These are phyloP conservation scores for Apoda limacodes DNA, from an alignment of 2,888 invertebrate species.

Conservation along the genomic window DNA sequence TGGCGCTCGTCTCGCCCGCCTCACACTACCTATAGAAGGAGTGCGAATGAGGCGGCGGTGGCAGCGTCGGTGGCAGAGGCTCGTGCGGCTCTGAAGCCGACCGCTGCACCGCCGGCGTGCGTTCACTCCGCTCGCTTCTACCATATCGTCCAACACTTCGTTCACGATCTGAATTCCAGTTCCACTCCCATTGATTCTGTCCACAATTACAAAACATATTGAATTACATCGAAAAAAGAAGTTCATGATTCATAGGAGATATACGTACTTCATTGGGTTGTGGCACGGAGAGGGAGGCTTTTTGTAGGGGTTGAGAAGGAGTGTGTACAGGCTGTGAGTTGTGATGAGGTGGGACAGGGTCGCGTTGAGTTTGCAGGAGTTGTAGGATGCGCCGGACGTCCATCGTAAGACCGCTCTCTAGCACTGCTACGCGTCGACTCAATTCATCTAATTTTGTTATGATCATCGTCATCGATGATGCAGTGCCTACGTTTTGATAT, in stretches of 20 bases:
- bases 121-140: conserved; percentile 35
- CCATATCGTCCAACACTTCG: conserved; percentile 27
- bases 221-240: not conserved
- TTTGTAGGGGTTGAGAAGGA: conserved; percentile 48
- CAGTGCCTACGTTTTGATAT: conserved; percentile 56
- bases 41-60: conserved; percentile 66
- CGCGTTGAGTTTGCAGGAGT: conserved; percentile 70
- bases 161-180: conserved; percentile 44
- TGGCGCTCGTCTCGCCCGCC: conserved; percentile 63
- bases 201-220: not conserved
- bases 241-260: not conserved
- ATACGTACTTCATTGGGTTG: conserved; percentile 42
- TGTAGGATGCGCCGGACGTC: conserved; percentile 81
- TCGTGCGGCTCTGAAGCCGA: conserved; percentile 74
- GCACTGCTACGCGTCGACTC: conserved; percentile 74
- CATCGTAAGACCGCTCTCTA: conserved; percentile 79
- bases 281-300: conserved; percentile 55
- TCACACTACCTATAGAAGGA: conserved; percentile 68
- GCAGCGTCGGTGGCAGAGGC: conserved; percentile 57
- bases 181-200: conserved; percentile 52
- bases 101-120: conserved; percentile 67
- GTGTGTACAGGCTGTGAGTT: conserved; percentile 42
- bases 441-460: conserved; percentile 77
- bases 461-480: conserved; percentile 64
- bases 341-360: conserved; percentile 27